phyloP scores from a whole-genome alignment of 2,888 invertebrate genomes.

The Leptopilina myrica region DNA sequence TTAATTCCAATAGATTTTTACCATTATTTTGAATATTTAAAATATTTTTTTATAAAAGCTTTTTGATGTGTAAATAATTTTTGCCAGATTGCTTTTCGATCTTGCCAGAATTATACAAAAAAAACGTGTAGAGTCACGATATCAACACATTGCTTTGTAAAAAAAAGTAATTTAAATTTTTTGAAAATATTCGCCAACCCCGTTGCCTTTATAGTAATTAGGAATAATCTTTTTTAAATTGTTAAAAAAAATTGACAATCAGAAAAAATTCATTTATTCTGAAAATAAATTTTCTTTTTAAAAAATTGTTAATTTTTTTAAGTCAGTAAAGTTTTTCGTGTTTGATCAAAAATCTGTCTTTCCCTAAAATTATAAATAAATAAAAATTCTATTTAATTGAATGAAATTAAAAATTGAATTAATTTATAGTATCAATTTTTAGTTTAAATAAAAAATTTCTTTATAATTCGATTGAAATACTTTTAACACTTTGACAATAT shows the following conservation, averaged over 20 bases:
- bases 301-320: background rate
- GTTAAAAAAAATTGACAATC: slow-evolving; percentile 1
- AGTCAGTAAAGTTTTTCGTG: background rate
- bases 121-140: background rate
- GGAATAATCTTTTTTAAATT: slow-evolving; percentile 4
- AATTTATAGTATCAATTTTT: background rate
- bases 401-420: background rate
- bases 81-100: background rate
- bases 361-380: background rate
- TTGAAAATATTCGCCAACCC: slow-evolving; percentile 17
- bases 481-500: background rate
- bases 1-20: too few species aligned
- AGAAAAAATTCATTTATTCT: background rate
- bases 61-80: background rate
- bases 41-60: background rate
- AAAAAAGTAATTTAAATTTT: background rate
- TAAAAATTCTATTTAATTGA: background rate
- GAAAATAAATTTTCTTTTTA: too few species aligned
- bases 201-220: slow-evolving; percentile 16
- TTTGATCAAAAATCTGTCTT: background rate
- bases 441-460: background rate
- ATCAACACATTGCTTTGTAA: background rate
- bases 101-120: slow-evolving; percentile 1
- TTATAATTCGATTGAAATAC: background rate
- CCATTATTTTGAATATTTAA: background rate